These are phyloP conservation scores for Uria lomvia DNA, from an alignment of 2,113 vertebrate species.

Conservation along the genomic window DNA sequence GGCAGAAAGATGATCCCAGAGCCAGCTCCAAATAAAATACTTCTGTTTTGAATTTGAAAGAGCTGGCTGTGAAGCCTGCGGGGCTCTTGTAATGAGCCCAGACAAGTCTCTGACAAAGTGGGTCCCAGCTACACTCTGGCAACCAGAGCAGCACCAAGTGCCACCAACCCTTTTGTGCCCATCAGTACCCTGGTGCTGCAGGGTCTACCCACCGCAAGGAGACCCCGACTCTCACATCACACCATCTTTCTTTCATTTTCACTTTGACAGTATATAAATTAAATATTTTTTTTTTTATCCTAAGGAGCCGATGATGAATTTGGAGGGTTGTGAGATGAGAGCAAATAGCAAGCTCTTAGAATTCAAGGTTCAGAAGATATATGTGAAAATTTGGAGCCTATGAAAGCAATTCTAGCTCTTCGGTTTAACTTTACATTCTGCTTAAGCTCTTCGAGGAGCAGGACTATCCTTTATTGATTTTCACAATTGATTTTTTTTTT, in stretches of 20 bases:
- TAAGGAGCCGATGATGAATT: background rate
- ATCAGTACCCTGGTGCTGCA: background rate
- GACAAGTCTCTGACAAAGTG: background rate
- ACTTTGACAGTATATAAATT: background rate
- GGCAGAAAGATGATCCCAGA: background rate
- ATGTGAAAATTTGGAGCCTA: background rate
- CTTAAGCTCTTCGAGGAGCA: background rate
- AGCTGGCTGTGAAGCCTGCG: background rate
- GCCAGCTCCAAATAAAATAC: background rate
- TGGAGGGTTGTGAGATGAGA: background rate
- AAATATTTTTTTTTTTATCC: background rate
- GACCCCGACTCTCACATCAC: background rate
- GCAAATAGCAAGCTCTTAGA: background rate
- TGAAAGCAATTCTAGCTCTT: background rate
- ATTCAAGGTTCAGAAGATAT: background rate
- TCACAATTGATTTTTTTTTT: background rate
- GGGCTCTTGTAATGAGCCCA: background rate
- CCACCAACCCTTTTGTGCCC: no score
- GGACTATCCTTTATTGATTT: background rate
- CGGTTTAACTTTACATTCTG: background rate
- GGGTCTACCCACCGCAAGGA: background rate
- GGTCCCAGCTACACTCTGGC: background rate
- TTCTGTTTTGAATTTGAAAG: background rate
- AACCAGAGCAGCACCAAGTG: background rate
- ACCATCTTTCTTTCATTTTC: background rate